Percentiles rank a stretch among this genome's conserved stretches.
Evolutionary conservation across 30 jellyfish, hydroid and myxozoan species (phyloP).

Genomic region (Sanderia malayensis): DNA sequence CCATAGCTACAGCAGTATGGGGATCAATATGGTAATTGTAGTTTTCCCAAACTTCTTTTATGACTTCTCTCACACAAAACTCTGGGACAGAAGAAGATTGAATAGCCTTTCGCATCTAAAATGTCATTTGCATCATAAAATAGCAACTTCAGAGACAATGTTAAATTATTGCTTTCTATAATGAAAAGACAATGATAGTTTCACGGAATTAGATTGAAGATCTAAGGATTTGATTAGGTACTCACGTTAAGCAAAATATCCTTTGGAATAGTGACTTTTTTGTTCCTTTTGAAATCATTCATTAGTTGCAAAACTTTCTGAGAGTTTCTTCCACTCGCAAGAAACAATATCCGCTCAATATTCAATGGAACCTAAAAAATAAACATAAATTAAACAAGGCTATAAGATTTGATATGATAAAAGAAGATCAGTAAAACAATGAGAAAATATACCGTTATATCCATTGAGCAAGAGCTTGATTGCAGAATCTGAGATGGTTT

Average conservation of each 20-base stretch:
- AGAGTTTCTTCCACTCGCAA: slow-evolving; percentile 29
- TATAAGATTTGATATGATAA: too few relatives aligned
- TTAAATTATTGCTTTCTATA: too few relatives aligned
- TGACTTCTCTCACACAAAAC: slow-evolving; percentile 30
- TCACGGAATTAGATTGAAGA: too few relatives aligned
- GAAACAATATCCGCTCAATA: slow-evolving; percentile 35
- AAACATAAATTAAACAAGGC: too few relatives aligned
- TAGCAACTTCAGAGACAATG: too few relatives aligned
- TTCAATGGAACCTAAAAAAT: slow-evolving; percentile 51
- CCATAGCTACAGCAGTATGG: slow-evolving; percentile 65
- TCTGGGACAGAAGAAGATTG: slow-evolving; percentile 62
- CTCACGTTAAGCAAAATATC: slow-evolving; percentile 19
- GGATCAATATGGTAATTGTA: slow-evolving; percentile 50
- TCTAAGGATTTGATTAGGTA: too few relatives aligned
- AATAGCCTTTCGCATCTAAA: slow-evolving; percentile 36
- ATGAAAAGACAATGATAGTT: too few relatives aligned
- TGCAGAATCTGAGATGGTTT: slow-evolving; percentile 31
- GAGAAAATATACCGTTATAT: slow-evolving; percentile 33
- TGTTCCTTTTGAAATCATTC: slow-evolving; percentile 12
- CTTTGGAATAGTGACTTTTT: slow-evolving; percentile 13
- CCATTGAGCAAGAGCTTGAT: slow-evolving; percentile 62
- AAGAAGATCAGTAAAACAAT: too few relatives aligned
- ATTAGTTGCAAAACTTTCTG: not conserved
- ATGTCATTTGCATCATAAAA: too few relatives aligned
- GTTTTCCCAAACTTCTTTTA: slow-evolving; percentile 11